A percentile compares a stretch with the other conserved stretches of the same genome.
Conservation (phyloP, 2,888 invertebrate species). For the Ferdinandea cuprea region DNA sequence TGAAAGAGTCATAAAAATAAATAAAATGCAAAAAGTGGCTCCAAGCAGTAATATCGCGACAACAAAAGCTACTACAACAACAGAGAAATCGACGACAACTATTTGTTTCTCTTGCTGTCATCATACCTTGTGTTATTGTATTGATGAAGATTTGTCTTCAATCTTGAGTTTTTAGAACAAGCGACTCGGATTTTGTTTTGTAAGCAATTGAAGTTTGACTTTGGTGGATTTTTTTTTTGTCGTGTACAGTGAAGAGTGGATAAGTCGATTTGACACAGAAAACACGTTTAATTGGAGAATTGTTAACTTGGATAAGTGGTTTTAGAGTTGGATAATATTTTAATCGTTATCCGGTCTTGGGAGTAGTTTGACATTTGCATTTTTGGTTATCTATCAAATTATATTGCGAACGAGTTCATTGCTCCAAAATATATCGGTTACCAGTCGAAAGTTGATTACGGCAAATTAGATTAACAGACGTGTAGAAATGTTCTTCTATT, state of each 20-base stretch:
- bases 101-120: conserved; percentile 1
- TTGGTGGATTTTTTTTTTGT: background rate
- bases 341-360: too few relatives aligned
- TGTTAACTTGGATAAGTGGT: background rate
- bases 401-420: too few relatives aligned
- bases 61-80: conserved; percentile 10
- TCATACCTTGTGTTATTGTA: background rate
- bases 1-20: conserved; percentile 34
- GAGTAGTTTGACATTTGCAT: too few relatives aligned
- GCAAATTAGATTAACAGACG: too few relatives aligned
- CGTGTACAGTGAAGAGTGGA: conserved; percentile 20
- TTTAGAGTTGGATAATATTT: too few relatives aligned
- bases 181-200: too few relatives aligned
- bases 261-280: background rate
- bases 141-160: background rate
- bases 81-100: conserved; percentile 1
- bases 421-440: too few relatives aligned
- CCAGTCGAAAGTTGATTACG: too few relatives aligned
- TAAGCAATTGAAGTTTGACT: conserved; percentile 20
- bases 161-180: conserved; percentile 3
- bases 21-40: conserved; percentile 66
- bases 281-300: background rate
- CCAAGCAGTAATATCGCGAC: conserved; percentile 60
- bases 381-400: too few relatives aligned
- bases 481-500: too few relatives aligned